These are phyloP conservation scores for Melanotaenia nigrans DNA, from an alignment of 2,797 vertebrate species.

Conservation along the genomic window DNA sequence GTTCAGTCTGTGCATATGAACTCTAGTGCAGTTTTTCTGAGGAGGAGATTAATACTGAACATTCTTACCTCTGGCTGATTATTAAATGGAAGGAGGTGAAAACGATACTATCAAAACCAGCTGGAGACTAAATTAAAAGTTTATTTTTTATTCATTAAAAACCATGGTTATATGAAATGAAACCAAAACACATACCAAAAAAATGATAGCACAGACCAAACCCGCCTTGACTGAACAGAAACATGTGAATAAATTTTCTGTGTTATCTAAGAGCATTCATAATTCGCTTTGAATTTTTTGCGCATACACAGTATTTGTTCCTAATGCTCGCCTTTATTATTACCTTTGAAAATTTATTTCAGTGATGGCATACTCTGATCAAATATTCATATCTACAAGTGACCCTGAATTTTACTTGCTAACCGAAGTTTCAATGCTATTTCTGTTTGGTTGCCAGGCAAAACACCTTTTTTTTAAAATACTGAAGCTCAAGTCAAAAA, in stretches of 20 bases:
- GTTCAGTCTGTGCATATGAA: conserved; percentile 39
- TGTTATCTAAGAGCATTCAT: neutral
- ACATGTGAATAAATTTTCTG: neutral
- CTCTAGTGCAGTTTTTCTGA: conserved; percentile 34
- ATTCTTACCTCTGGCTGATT: conserved; percentile 7
- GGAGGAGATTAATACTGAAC: conserved; percentile 3
- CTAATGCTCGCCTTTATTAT: neutral
- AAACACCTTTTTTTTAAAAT: neutral
- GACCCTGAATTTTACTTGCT: neutral
- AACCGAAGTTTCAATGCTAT: neutral
- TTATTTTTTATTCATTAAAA: neutral
- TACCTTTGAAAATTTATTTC: neutral
- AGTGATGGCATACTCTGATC: neutral
- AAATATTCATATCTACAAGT: neutral
- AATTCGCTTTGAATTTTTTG: neutral
- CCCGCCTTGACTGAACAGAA: neutral
- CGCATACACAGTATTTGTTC: neutral
- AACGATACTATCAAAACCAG: neutral
- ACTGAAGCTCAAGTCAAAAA: no score
- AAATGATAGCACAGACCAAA: neutral
- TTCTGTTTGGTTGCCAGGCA: neutral
- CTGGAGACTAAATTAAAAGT: neutral
- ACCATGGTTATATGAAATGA: neutral
- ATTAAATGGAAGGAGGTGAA: conserved; percentile 18
- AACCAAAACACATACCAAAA: neutral